A percentile compares a stretch with the other conserved stretches of the same genome.
Evolutionary conservation across 2,888 invertebrate genomes (phyloP).

Genomic region (Hemaris fuciformis): DNA sequence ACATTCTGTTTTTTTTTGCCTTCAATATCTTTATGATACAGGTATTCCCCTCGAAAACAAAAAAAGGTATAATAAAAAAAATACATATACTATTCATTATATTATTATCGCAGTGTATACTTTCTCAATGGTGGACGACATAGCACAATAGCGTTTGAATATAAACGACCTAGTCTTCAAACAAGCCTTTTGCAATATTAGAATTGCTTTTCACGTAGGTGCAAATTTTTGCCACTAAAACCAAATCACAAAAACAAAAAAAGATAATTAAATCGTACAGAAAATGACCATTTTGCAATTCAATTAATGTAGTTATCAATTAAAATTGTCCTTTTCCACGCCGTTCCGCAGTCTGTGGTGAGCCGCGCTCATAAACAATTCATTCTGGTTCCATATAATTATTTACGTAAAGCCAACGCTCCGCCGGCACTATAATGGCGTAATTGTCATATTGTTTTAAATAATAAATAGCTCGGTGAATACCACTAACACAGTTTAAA

Average conservation of each 20-base stretch:
- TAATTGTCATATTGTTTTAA: constrained; percentile 47
- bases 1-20: too few species aligned
- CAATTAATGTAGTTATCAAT: neutral
- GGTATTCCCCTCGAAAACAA: too few species aligned
- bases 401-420: constrained; percentile 54
- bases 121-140: too few species aligned
- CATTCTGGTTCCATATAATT: constrained; percentile 55
- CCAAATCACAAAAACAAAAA: neutral
- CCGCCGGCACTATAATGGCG: constrained; percentile 40
- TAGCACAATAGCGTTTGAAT: too few species aligned
- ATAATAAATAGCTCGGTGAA: constrained; percentile 53
- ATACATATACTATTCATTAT: too few species aligned
- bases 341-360: neutral
- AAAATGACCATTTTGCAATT: neutral
- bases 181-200: too few species aligned
- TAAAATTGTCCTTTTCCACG: neutral
- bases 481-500: constrained; percentile 55
- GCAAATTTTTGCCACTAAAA: too few species aligned
- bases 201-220: too few species aligned
- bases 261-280: neutral
- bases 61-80: too few species aligned
- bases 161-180: too few species aligned
- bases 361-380: constrained; percentile 51
- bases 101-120: too few species aligned
- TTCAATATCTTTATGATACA: too few species aligned